A percentile compares a stretch with the other conserved stretches of the same genome.
phyloP scores from a whole-genome alignment of 2,113 vertebrate genomes.

The Sinosuthora webbiana region DNA sequence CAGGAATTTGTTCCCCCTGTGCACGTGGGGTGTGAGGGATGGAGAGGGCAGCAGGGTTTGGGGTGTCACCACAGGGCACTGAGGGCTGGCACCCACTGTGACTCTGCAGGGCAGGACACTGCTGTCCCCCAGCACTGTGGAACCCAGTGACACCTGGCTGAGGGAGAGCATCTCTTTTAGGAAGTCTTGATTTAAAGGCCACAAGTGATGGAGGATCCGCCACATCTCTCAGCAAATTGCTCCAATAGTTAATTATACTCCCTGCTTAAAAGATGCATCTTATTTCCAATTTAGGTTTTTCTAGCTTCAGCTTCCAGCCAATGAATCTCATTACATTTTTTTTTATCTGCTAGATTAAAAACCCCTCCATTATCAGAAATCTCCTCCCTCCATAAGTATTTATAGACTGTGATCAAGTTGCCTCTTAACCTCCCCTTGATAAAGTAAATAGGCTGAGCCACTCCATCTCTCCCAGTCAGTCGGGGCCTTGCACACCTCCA shows the following conservation, averaged over 20 bases:
- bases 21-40: not conserved
- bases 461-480: not conserved
- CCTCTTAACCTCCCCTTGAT: conserved; percentile 16
- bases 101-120: not conserved
- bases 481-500: not conserved
- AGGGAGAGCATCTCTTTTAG: not conserved
- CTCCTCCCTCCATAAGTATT: conserved; percentile 50
- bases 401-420: conserved; percentile 45
- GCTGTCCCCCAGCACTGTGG: not conserved
- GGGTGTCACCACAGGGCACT: not conserved
- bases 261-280: conserved; percentile 63
- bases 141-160: not conserved
- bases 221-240: conserved; percentile 56
- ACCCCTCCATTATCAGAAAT: conserved; percentile 59
- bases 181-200: conserved; percentile 30
- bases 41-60: not conserved
- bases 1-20: not conserved
- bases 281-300: conserved; percentile 63
- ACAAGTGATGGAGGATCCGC: conserved; percentile 41
- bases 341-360: conserved; percentile 69
- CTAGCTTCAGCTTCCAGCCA: conserved; percentile 60
- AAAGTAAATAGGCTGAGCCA: not conserved
- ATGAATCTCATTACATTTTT: conserved; percentile 62
- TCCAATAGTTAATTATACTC: conserved; percentile 57
- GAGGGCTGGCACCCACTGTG: not conserved